Evolutionary conservation across 2,888 invertebrate genomes (phyloP).

Genomic region (Abscondita cerata): DNA sequence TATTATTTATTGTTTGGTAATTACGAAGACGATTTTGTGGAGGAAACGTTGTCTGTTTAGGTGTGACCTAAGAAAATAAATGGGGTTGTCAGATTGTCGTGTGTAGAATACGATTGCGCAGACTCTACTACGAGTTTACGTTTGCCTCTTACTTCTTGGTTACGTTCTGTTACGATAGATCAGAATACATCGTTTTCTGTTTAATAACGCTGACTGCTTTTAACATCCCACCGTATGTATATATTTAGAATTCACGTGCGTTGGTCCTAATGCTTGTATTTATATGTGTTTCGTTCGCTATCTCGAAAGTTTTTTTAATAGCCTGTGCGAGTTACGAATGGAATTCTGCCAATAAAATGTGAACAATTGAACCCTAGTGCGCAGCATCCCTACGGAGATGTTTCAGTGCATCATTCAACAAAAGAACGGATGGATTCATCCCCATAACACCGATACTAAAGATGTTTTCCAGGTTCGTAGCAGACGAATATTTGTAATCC

Average conservation of each 20-base stretch:
- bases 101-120: slow-evolving; percentile 32
- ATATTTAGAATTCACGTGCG: slow-evolving; percentile 43
- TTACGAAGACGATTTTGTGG: not conserved
- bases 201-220: slow-evolving; percentile 10
- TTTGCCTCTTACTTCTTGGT: slow-evolving; percentile 30
- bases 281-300: slow-evolving; percentile 35
- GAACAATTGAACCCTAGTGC: slow-evolving; percentile 23
- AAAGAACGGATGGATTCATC: slow-evolving; percentile 77
- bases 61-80: slow-evolving; percentile 37
- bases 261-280: slow-evolving; percentile 32
- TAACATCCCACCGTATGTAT: slow-evolving; percentile 20
- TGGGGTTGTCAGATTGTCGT: slow-evolving; percentile 38
- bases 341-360: slow-evolving; percentile 33
- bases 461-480: slow-evolving; percentile 76
- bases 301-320: slow-evolving; percentile 20
- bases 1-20: not conserved
- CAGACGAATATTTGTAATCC: no score
- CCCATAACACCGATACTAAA: slow-evolving; percentile 72
- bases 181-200: slow-evolving; percentile 20
- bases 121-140: slow-evolving; percentile 23
- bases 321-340: slow-evolving; percentile 26
- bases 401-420: slow-evolving; percentile 86
- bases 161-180: slow-evolving; percentile 21
- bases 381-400: slow-evolving; percentile 61
- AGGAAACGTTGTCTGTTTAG: slow-evolving; percentile 24